Percentiles rank a stretch among this genome's conserved stretches.
phyloP scores from a whole-genome alignment of 2,888 invertebrate genomes.

The Eristalinus aeneus region DNA sequence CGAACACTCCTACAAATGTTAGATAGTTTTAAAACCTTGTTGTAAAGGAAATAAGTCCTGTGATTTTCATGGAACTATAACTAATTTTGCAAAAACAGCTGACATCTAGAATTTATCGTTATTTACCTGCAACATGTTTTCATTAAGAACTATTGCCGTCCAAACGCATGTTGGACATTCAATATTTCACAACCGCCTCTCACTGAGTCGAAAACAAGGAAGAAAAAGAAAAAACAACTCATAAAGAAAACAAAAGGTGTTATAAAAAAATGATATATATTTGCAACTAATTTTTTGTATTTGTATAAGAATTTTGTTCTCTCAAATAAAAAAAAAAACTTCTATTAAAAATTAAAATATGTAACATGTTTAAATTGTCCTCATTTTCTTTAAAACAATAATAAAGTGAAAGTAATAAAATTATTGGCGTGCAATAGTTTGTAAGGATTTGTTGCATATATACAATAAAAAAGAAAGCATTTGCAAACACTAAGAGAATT shows the following conservation, averaged over 20 bases:
- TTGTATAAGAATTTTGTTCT: conserved; percentile 30
- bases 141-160: no score
- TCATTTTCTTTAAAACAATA: conserved; percentile 45
- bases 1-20: no score
- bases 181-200: neutral
- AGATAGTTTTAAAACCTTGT: no score
- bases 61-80: no score
- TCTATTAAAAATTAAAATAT: conserved; percentile 64
- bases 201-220: neutral
- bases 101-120: no score
- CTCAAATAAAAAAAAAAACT: conserved; percentile 27
- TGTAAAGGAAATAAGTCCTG: no score
- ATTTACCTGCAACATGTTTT: no score
- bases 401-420: conserved; percentile 50
- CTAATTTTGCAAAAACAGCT: no score
- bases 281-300: conserved; percentile 47
- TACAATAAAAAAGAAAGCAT: conserved; percentile 49
- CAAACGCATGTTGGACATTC: neutral
- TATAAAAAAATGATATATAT: conserved; percentile 40
- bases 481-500: conserved; percentile 16
- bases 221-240: neutral
- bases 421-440: conserved; percentile 35
- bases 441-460: conserved; percentile 47
- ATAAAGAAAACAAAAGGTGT: conserved; percentile 14
- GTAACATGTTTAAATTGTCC: conserved; percentile 52